Conservation (phyloP, 2,888 invertebrate species). For the Machimus rusticus region DNA sequence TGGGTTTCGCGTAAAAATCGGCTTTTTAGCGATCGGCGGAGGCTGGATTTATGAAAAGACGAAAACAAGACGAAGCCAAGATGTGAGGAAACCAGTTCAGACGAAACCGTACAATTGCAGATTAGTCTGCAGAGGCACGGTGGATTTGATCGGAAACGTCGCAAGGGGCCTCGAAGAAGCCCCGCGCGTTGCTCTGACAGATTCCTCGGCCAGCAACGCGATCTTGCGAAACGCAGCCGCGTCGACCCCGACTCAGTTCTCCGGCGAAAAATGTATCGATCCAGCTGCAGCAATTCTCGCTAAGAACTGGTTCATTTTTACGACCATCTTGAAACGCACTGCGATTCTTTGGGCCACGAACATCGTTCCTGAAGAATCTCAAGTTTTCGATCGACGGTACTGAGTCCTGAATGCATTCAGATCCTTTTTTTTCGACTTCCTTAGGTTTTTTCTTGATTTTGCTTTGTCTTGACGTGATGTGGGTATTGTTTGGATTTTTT, state of each 20-base stretch:
- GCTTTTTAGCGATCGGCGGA: neutral
- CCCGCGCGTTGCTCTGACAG: neutral
- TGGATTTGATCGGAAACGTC: neutral
- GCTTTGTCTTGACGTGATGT: neutral
- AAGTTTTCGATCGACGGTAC: neutral
- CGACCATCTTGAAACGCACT: neutral
- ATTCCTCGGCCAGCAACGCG: neutral
- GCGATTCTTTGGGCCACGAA: neutral
- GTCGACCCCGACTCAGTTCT: too few relatives aligned
- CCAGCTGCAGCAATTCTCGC: neutral
- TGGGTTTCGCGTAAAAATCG: neutral
- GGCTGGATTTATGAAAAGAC: neutral
- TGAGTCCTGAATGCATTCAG: neutral
- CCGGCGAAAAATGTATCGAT: neutral
- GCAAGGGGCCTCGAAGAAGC: neutral
- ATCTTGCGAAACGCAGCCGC: neutral
- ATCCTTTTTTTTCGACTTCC: neutral
- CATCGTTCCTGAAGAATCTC: neutral
- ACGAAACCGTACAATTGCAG: conserved; percentile 10
- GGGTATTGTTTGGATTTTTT: neutral
- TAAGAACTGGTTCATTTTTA: conserved; percentile 20
- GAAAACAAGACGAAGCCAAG: neutral
- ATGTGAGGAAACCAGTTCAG: neutral
- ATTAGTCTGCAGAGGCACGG: neutral
- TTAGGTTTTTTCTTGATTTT: neutral